Conservation (phyloP, 2,888 invertebrate species). For the Cheilosia scutellata region DNA sequence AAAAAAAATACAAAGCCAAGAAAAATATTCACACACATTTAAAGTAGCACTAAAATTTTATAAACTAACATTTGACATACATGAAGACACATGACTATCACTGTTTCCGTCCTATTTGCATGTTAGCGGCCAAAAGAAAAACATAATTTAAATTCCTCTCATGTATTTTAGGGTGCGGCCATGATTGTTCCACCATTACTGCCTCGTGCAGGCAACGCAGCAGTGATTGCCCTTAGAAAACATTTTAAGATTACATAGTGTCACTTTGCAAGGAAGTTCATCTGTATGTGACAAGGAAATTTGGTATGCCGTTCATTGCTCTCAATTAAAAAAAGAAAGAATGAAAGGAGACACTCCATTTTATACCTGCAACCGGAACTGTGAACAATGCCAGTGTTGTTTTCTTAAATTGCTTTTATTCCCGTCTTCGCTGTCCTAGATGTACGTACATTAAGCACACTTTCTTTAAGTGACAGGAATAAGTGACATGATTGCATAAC, state of each 20-base stretch:
- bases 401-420: not conserved
- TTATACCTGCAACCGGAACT: not conserved
- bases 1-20: too few relatives aligned
- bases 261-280: not conserved
- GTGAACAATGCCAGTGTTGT: not conserved
- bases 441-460: not conserved
- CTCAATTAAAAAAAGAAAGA: not conserved
- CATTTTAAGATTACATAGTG: not conserved
- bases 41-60: too few relatives aligned
- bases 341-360: not conserved
- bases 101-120: not conserved
- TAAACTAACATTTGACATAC: not conserved
- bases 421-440: not conserved
- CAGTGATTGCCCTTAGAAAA: not conserved
- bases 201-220: not conserved
- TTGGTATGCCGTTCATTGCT: not conserved
- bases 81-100: not conserved
- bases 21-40: too few relatives aligned
- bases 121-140: not conserved
- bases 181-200: not conserved
- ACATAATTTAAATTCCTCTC: not conserved
- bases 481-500: not conserved
- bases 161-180: not conserved
- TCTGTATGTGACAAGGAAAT: not conserved
- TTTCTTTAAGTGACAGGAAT: not conserved